Evolutionary conservation across 2,888 invertebrate genomes (phyloP).

Genomic region (Aspidiotus rigidus): DNA sequence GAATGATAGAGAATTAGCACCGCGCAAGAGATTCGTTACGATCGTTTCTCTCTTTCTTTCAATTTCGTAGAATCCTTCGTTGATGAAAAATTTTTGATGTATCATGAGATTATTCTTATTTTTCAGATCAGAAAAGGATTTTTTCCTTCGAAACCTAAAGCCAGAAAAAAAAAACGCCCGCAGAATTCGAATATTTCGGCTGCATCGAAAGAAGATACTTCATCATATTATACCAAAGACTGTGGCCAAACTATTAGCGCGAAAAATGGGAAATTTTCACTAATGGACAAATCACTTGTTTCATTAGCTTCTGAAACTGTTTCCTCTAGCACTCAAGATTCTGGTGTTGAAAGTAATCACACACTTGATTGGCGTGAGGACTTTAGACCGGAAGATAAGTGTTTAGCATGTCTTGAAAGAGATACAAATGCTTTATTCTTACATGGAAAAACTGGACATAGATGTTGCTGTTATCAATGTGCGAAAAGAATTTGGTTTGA

Average conservation of each 20-base stretch:
- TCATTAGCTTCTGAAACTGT: background rate
- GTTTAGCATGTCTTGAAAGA: background rate
- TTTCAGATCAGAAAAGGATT: constrained; percentile 6
- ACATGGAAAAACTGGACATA: constrained; percentile 8
- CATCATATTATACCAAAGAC: background rate
- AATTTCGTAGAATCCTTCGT: background rate
- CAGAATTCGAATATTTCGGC: too few relatives aligned
- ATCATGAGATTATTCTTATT: background rate
- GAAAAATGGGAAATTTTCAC: background rate
- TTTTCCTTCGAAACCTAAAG: constrained; percentile 1
- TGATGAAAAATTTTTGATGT: background rate
- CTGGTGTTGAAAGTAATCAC: background rate
- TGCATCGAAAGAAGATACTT: background rate
- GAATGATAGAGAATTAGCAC: background rate
- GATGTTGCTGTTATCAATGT: constrained; percentile 9
- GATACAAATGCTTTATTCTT: constrained; percentile 4
- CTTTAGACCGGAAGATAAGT: background rate
- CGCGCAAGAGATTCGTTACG: background rate
- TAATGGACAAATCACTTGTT: background rate
- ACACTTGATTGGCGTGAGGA: background rate
- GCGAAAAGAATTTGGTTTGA: constrained; percentile 9
- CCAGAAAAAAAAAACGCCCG: background rate
- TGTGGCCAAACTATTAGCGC: background rate
- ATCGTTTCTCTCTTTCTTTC: too few relatives aligned
- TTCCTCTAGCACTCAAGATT: background rate